These are phyloP conservation scores for Entomobrya proxima DNA, from an alignment of 2,888 invertebrate species.

Conservation along the genomic window DNA sequence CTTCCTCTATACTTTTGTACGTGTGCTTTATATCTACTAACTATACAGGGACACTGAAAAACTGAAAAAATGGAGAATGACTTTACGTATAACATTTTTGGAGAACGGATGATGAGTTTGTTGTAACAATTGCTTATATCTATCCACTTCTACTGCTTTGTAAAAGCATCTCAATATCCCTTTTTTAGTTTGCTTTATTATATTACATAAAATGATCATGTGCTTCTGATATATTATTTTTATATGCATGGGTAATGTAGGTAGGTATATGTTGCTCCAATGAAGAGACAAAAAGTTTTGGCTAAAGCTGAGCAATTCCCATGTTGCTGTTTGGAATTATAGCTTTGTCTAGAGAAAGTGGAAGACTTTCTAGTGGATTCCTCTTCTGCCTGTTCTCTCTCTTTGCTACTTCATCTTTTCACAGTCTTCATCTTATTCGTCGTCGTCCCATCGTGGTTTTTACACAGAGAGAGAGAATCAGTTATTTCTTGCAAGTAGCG, in stretches of 20 bases:
- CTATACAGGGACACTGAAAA: background rate
- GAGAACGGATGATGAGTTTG: constrained; percentile 22
- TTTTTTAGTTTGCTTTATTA: background rate
- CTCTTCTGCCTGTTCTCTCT: background rate
- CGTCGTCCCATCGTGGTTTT: constrained; percentile 16
- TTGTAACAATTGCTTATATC: background rate
- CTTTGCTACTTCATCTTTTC: background rate
- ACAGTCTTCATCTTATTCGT: constrained; percentile 7
- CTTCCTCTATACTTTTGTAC: background rate
- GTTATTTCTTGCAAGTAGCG: background rate
- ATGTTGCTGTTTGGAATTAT: constrained; percentile 58
- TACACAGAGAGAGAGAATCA: background rate
- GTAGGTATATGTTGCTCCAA: background rate
- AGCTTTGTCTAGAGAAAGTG: constrained; percentile 32
- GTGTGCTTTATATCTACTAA: background rate
- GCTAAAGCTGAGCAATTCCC: constrained; percentile 38
- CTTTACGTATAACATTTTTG: background rate
- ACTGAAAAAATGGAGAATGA: background rate
- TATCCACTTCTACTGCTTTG: background rate
- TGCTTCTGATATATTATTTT: background rate
- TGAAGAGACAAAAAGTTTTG: constrained; percentile 49
- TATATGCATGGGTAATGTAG: background rate
- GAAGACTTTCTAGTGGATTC: constrained; percentile 14
- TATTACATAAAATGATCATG: background rate
- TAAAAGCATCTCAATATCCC: constrained; percentile 24